phyloP scores from a whole-genome alignment of 2,797 vertebrate species.

The Odontamblyopus lacepedii region DNA sequence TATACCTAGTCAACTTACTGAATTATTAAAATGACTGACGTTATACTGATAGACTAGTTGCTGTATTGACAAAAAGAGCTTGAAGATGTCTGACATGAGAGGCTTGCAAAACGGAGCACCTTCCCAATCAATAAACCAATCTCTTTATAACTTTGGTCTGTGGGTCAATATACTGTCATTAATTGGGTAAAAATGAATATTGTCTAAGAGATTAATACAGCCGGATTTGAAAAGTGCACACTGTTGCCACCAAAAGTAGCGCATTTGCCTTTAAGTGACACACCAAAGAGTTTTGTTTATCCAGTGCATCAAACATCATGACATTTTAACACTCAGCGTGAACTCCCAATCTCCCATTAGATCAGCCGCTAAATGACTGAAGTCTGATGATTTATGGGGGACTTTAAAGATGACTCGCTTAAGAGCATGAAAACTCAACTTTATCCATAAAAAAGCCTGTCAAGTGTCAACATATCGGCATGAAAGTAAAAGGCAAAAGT shows the following conservation, averaged over 20 bases:
- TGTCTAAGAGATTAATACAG: neutral
- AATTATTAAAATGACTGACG: neutral
- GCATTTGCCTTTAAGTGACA: neutral
- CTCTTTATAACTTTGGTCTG: neutral
- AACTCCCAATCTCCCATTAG: constrained; percentile 31
- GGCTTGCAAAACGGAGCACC: neutral
- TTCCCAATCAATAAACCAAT: neutral
- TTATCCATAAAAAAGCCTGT: neutral
- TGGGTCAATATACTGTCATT: neutral
- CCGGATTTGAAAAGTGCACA: neutral
- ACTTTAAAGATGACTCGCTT: constrained; percentile 29
- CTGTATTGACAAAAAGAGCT: neutral
- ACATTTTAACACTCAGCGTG: constrained; percentile 42
- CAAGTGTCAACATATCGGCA: neutral
- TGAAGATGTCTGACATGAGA: neutral
- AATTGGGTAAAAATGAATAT: neutral
- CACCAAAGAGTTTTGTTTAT: constrained; percentile 17
- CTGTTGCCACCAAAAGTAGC: constrained; percentile 21
- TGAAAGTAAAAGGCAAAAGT: neutral
- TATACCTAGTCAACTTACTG: neutral
- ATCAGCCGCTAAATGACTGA: constrained; percentile 35
- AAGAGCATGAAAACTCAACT: constrained; percentile 20
- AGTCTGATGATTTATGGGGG: constrained; percentile 32
- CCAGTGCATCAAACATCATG: constrained; percentile 30
- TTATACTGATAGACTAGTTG: neutral